Base-by-base conservation (phyloP, 2,888 invertebrate species). In the Coenonympha arcania region DNA sequence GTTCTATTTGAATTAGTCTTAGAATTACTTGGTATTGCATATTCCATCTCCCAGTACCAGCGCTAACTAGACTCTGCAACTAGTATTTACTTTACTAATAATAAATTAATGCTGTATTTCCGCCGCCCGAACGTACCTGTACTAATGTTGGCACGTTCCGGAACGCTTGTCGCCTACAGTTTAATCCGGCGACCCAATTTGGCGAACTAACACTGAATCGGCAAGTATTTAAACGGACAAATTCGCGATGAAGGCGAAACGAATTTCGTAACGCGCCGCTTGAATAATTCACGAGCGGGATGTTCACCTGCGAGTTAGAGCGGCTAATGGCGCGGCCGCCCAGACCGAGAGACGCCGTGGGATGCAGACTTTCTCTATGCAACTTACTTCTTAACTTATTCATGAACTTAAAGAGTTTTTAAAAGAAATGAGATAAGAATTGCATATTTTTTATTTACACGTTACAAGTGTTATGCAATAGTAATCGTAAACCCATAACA, bases 261-360 rank as follows among this genome's bases (percentile, higher is more conserved):
- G 61, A 70, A 65, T 68, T 75, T 68, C 65, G 69, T 65, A 59
- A 64, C 60, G 48, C 40, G 48, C 40, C 44, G 28, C 57, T 55
- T 71, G 71, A 76, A 76, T 74, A 58, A 73, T 74, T 73, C 66
- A 73, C 52, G 49, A 55, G 4, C 24, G 1, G 8, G 54, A 54
- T 43, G 45, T 33, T 42, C 18, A 37, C 44, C 22, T 8, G 20
- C 20, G 31, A 13, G 1, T 3, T 3, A 8, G 22, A 37, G 37
- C 37, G 37, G 37, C 22, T 1, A 4, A 13, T 13, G 8, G 8
- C 3, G 6, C 1, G 3, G 1, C 16, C n/a, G 15, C 31, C 8
- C 16, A 3, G 31, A 8, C 5, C n/a, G n/a, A n/a, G n/a, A n/a
- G 6, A 15, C 6, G 15, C n/a, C n/a, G 6, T 2, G 15, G 6